A percentile compares a stretch with the other conserved stretches of the same genome.
Conservation (phyloP, 2,888 invertebrate species). For the Tinea pellionella region DNA sequence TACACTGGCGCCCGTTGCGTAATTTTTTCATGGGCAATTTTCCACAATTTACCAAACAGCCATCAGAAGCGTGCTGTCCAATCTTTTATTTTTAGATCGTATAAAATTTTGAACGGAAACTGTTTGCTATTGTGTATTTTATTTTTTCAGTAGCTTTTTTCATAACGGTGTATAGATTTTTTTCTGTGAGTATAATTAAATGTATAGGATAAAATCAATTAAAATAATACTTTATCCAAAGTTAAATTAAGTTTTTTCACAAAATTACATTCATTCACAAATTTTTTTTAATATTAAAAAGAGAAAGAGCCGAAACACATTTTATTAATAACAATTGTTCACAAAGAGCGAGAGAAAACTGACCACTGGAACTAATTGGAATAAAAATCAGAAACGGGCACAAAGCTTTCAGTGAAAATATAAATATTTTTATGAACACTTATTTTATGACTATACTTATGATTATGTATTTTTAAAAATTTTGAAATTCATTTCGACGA, state of each 20-base stretch:
- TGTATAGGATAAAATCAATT: not conserved
- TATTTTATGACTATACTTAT: slow-evolving; percentile 31
- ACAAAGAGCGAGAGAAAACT: slow-evolving; percentile 21
- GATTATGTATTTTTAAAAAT: not conserved
- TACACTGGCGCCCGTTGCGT: slow-evolving; percentile 28
- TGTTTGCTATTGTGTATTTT: not conserved
- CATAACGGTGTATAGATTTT: too few species aligned
- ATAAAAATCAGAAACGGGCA: slow-evolving; percentile 31
- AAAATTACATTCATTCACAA: not conserved
- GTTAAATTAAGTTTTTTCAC: not conserved
- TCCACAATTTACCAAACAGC: slow-evolving; percentile 52
- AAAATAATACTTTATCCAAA: not conserved
- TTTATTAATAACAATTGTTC: not conserved
- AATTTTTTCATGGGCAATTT: slow-evolving; percentile 57
- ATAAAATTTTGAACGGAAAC: slow-evolving; percentile 29
- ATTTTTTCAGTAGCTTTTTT: not conserved
- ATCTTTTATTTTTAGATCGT: slow-evolving; percentile 41
- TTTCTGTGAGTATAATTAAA: not conserved
- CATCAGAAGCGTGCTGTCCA: slow-evolving; percentile 34
- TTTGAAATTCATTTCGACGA: not conserved
- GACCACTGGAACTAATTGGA: slow-evolving; percentile 39
- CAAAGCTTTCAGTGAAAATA: slow-evolving; percentile 27
- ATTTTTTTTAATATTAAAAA: not conserved
- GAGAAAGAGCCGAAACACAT: not conserved
- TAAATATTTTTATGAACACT: slow-evolving; percentile 34